phyloP scores from a whole-genome alignment of 2,888 invertebrate genomes.

The Pachydiplax longipennis region DNA sequence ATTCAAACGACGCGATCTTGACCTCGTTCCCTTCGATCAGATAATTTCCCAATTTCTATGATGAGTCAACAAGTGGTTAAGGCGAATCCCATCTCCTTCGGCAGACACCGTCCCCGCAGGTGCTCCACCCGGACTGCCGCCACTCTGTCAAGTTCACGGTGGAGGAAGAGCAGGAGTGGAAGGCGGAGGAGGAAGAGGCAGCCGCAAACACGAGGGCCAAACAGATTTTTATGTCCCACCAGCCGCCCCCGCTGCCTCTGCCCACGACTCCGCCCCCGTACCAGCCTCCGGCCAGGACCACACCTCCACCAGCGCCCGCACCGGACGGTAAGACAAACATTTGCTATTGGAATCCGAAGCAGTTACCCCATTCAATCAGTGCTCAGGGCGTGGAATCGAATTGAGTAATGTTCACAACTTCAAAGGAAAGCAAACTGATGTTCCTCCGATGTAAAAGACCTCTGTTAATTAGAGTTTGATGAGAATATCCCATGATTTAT shows the following conservation, averaged over 20 bases:
- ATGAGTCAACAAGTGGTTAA: too few species aligned
- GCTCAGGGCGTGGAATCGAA: too few species aligned
- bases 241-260: constrained; percentile 10
- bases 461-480: too few species aligned
- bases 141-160: constrained; percentile 35
- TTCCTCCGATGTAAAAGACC: too few species aligned
- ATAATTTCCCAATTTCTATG: too few species aligned
- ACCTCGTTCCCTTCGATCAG: too few species aligned
- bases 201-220: constrained; percentile 16
- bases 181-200: background rate
- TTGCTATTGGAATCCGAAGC: too few species aligned
- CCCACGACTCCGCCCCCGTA: constrained; percentile 11
- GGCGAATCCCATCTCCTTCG: background rate
- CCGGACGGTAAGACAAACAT: background rate
- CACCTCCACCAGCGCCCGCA: background rate
- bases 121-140: background rate
- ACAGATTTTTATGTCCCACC: constrained; percentile 22
- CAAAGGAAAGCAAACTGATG: too few species aligned
- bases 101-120: constrained; percentile 10
- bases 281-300: background rate
- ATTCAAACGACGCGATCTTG: too few species aligned
- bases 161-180: background rate
- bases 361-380: too few species aligned
- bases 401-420: too few species aligned
- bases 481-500: too few species aligned